Evolutionary conservation across 2,797 vertebrate species (phyloP), one percentile per base, ranked within the genome.

Genomic region (Poeciliopsis gracilis): DNA sequence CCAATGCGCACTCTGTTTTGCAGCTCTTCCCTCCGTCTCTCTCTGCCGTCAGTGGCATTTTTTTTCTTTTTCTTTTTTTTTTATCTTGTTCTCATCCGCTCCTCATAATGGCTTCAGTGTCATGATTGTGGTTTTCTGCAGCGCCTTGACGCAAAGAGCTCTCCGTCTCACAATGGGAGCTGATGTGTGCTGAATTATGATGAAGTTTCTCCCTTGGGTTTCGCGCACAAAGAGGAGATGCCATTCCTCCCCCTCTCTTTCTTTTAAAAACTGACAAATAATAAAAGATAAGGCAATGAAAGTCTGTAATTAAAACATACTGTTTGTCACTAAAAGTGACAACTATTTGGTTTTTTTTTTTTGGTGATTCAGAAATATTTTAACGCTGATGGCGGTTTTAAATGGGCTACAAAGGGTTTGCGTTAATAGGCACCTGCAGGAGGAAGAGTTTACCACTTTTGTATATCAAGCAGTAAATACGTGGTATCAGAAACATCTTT

Each of bases 81-180:
- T 33, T 33, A 88, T 90, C 89, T 88, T 79, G 80, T 82, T 89
- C 84, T 88, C 72, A 77, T 89, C 89, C 45, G 12, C 81, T 85
- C 75, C 80, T 92, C 86, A 88, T 92, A 91, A 92, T 89, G 80
- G 83, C 83, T 84, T 85, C 89, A 84, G 83, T 90, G 91, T 93
- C 90, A 90, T 84, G 90, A 89, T 80, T 89, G 89, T 90, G 89
- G 87, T 91, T 90, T 91, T 91, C 82, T 90, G 90, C 90, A 90
- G 75, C 63, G 76, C 74, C 77, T 89, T 87, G 86, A 93, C 76
- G 75, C 89, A 90, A 82, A 8, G 80, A 85, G 86, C 88, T 84
- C 86, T 78, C 85, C 18, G 49, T 82, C 84, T 89, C 89, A 91
- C 90, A 90, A 82, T 84, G 78, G 85, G 79, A 77, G 88, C 86